Evolutionary conservation across 2,888 invertebrate genomes (phyloP), one percentile per base, ranked within the genome.

Genomic region (Odontocerum albicorne): DNA sequence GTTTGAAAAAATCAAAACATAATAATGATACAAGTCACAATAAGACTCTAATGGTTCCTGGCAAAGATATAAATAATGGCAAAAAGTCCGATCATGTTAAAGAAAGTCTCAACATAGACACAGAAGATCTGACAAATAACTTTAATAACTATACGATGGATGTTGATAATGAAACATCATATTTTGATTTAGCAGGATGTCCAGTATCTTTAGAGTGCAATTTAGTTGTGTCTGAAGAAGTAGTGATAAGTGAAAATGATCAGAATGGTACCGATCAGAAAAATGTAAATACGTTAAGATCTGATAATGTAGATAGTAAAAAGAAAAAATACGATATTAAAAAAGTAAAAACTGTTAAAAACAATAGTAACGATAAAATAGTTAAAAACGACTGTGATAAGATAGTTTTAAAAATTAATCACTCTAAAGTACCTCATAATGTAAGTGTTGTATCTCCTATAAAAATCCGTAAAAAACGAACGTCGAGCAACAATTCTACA

Each of bases 361-460:
- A 16, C 35, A 32, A 42, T 13, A 51, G 16, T 43, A 33, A 33
- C 21, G 32, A 22, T 31, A 32, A 12, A 33, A 49, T 32, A 20
- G 17, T 39, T 40, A 21, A 49, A 32, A 42, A 21, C 42, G 42
- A 49, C 49, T 51, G 51, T 51, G 51, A 51, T 51, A 51, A 32
- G 20, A 20, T 49, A 49, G 33, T 21, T 17, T n/a, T 42, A 21
- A 49, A 21, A 39, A 20, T 10, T 21, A 49, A 13, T 21, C 31
- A 4, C 17, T 31, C 39, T n/a, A 33, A 15, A 40, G 8, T 49
- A 44, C 50, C 50, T 33, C 50, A 33, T 16, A 10, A n/a, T 21
- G 40, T 13, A 16, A 40, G 17, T 16, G 16, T 17, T 35, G 21
- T 52, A 22, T 45, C 52, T 17, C 27, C 39, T 12, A 38, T 52